These are phyloP conservation scores for Ctenomys sociabilis DNA, from an alignment of 2,113 vertebrate genomes.

Conservation along the genomic window DNA sequence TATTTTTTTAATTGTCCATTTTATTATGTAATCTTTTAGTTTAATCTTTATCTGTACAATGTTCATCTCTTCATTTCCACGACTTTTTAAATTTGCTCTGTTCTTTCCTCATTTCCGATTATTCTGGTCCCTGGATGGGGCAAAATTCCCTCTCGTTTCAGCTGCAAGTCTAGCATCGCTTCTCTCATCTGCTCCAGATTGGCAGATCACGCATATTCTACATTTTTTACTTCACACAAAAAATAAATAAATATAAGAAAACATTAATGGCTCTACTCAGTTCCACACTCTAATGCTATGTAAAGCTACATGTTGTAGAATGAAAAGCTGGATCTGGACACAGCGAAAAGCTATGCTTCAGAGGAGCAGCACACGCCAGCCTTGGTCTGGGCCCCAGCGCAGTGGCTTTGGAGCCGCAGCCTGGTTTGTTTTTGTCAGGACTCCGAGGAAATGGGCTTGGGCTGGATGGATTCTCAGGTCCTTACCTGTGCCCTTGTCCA, in stretches of 20 bases:
- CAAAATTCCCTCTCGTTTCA: neutral
- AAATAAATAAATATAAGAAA: neutral
- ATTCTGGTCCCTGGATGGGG: neutral
- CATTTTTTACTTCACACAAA: neutral
- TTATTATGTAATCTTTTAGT: neutral
- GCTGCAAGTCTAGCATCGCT: neutral
- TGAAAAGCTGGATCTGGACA: neutral
- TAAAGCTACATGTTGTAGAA: neutral
- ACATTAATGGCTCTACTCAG: neutral
- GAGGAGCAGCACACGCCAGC: neutral
- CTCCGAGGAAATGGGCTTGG: neutral
- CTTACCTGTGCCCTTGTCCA: neutral
- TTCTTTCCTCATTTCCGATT: neutral
- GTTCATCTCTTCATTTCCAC: neutral
- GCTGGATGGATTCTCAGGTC: neutral
- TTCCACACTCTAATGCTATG: neutral
- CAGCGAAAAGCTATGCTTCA: neutral
- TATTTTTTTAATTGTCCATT: neutral
- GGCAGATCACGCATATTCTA: neutral
- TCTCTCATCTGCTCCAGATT: neutral
- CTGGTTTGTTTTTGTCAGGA: neutral
- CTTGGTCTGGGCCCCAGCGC: neutral
- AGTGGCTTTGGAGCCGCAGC: neutral
- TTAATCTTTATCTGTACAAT: conserved; percentile 17
- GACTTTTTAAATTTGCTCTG: neutral